Conservation (phyloP, 2,888 invertebrate genomes). For the Yponomeuta plumbellus region DNA sequence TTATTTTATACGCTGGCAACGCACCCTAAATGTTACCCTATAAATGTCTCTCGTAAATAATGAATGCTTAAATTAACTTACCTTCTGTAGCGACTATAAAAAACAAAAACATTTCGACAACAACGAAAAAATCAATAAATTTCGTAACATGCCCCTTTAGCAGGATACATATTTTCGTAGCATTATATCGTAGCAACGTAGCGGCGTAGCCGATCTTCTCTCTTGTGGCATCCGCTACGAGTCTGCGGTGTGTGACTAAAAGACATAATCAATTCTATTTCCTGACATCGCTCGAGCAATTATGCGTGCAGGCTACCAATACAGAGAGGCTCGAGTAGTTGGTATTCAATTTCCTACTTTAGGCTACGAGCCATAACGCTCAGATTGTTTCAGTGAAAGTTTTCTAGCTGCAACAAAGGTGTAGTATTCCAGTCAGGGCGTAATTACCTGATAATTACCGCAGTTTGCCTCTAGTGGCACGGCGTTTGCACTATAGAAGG, state of each 20-base stretch:
- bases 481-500: background rate
- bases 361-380: background rate
- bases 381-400: background rate
- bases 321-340: background rate
- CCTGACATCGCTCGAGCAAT: background rate
- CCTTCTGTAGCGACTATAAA: background rate
- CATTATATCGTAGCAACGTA: background rate
- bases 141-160: background rate
- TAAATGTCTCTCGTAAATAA: background rate
- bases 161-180: background rate
- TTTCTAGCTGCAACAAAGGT: background rate
- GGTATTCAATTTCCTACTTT: background rate
- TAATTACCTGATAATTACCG: background rate
- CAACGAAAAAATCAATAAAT: no score
- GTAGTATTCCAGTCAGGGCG: background rate
- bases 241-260: background rate
- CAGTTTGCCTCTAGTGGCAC: background rate
- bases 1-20: background rate
- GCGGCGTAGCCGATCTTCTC: background rate
- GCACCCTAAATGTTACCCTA: background rate
- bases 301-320: background rate
- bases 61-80: background rate
- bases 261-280: background rate
- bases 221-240: background rate
- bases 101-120: no score